Conservation (phyloP, 2,888 invertebrate species). For the Sarcophaga caerulescens region DNA sequence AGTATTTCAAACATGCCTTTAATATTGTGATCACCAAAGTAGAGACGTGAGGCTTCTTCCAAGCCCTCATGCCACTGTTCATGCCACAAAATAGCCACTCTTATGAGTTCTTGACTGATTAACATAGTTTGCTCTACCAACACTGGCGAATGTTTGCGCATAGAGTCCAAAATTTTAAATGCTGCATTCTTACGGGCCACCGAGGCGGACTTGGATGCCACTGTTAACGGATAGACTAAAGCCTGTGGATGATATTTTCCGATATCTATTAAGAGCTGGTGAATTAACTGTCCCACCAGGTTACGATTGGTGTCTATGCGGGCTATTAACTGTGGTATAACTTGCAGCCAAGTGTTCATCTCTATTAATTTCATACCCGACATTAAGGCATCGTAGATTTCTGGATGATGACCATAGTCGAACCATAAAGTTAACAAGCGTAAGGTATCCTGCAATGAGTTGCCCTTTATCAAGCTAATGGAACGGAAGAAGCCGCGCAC, state of each 20-base stretch:
- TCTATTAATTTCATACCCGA: conserved; percentile 96
- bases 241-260: conserved; percentile 99
- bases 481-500: conserved; percentile 98
- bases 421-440: conserved; percentile 98
- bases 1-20: conserved; percentile 98
- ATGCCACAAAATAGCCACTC: conserved; percentile 99
- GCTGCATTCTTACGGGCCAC: conserved; percentile 93
- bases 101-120: conserved; percentile 97
- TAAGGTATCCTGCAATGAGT: conserved; percentile 97
- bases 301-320: conserved; percentile 96
- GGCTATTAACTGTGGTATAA: conserved; percentile 99
- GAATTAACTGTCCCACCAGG: conserved; percentile 94
- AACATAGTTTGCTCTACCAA: conserved; percentile 97
- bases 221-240: conserved; percentile 97
- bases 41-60: conserved; percentile 95
- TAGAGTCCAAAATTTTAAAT: conserved; percentile 95
- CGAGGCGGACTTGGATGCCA: conserved; percentile 97
- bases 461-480: conserved; percentile 94
- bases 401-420: conserved; percentile 96
- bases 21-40: conserved; percentile 97
- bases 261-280: conserved; percentile 96
- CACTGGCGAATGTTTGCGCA: conserved; percentile 96
- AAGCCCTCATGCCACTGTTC: conserved; percentile 99
- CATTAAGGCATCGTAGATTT: conserved; percentile 95
- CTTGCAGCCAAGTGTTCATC: conserved; percentile 99